Percentiles rank a stretch among this genome's conserved stretches.
Evolutionary conservation across 2,113 vertebrate species (phyloP).

Genomic region (Sitta europaea): DNA sequence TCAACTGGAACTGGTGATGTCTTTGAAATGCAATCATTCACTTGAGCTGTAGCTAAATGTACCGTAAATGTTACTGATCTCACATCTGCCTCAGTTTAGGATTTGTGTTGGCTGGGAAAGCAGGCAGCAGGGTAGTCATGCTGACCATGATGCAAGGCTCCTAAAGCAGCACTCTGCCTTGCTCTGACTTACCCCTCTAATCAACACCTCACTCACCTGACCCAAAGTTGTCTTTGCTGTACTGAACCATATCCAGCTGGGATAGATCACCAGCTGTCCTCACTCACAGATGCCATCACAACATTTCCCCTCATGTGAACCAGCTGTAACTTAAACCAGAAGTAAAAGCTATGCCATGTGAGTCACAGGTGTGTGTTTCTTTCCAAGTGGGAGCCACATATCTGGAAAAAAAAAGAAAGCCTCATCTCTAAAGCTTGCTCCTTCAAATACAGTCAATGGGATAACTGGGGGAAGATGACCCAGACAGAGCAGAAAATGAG

Average conservation of each 20-base stretch:
- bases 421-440: background rate
- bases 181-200: background rate
- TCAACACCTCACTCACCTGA: background rate
- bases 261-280: background rate
- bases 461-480: background rate
- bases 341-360: background rate
- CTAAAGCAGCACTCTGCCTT: background rate
- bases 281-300: background rate
- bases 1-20: background rate
- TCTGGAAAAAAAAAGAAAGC: background rate
- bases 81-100: background rate
- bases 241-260: background rate
- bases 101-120: background rate
- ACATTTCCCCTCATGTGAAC: background rate
- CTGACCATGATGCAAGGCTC: background rate
- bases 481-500: background rate
- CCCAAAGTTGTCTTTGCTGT: background rate
- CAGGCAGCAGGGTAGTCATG: background rate
- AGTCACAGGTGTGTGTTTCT: background rate
- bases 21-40: background rate
- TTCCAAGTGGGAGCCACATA: background rate
- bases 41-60: background rate
- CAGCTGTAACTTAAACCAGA: background rate
- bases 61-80: background rate
- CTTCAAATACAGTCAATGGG: background rate